Conservation (phyloP, 2,888 invertebrate genomes). For the Luperina testacea region DNA sequence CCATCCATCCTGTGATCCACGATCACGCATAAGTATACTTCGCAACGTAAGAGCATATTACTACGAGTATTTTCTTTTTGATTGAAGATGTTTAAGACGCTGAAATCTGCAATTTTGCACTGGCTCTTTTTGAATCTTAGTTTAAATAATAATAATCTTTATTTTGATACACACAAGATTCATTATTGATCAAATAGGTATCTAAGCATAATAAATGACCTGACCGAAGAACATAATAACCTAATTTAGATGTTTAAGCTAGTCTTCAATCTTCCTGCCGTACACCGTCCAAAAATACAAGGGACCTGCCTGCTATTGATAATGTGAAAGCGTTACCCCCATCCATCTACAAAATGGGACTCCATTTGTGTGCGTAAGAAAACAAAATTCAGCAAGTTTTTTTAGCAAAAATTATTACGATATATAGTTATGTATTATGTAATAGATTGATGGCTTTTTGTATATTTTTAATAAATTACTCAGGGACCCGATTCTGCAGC, state of each 20-base stretch:
- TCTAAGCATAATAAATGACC: background rate
- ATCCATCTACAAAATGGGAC: constrained; percentile 49
- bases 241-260: constrained; percentile 29
- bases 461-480: too few relatives aligned
- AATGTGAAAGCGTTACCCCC: constrained; percentile 46
- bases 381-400: constrained; percentile 36
- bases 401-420: constrained; percentile 19
- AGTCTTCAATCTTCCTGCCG: constrained; percentile 42
- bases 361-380: constrained; percentile 43
- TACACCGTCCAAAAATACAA: constrained; percentile 37
- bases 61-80: background rate
- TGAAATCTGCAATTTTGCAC: background rate
- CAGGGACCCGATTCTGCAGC: too few relatives aligned
- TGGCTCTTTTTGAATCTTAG: background rate
- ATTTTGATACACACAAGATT: too few relatives aligned
- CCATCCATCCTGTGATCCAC: too few relatives aligned
- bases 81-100: background rate
- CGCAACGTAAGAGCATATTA: background rate
- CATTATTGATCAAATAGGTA: background rate
- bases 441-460: too few relatives aligned
- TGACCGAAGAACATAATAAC: constrained; percentile 12
- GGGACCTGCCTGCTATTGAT: constrained; percentile 42
- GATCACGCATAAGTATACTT: background rate
- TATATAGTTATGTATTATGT: background rate
- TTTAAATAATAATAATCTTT: too few relatives aligned